Base-by-base conservation (phyloP, 1,140 invertebrate genomes). In the Drosophila novamexicana region DNA sequence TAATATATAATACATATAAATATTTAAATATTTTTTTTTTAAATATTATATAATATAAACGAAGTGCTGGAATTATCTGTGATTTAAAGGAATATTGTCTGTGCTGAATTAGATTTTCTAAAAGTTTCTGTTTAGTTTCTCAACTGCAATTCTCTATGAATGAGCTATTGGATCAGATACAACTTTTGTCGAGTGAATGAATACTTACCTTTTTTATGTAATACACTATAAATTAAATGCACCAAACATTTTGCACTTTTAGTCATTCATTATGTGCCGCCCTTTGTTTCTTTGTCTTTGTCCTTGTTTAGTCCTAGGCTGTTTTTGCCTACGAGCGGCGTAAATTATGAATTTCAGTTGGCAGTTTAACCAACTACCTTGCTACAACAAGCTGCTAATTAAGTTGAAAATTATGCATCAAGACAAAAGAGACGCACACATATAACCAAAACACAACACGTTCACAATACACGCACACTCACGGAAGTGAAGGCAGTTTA, bases 341-440 rank as follows among this genome's bases (percentile, higher is more conserved):
- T 53, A 61, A 73, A 53, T 67, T 67, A 67, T 73, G 39, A 63
- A 39, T 63, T 47, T 68, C 34, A 42, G 64, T 18, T 58, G 53
- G 40, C 53, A 50, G 52, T 18, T 36, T 8, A 50, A 16, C 53
- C 37, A 52, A 58, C 37, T 59, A 58, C 53, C 40, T 70, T 39
- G 9, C 44, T n/a, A 7, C 14, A 58, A 53, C 32, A 42, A 50
- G 50, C 7, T 45, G 54, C 61, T 74, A 80, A 81, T 70, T 77
- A 77, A 67, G 45, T 72, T 63, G 56, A 40, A 77, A 74, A 70
- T 75, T 72, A 57, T 66, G 45, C 56, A 70, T 64, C 40, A 65
- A 34, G 29, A 64, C 64, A 68, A 68, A 61, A 44, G 45, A 16
- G 12, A 22, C 6, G 18, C 49, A 18, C 32, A 40, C 42, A n/a